Evolutionary conservation across 2,113 vertebrate species (phyloP).

Genomic region (Emydura subglobosa): DNA sequence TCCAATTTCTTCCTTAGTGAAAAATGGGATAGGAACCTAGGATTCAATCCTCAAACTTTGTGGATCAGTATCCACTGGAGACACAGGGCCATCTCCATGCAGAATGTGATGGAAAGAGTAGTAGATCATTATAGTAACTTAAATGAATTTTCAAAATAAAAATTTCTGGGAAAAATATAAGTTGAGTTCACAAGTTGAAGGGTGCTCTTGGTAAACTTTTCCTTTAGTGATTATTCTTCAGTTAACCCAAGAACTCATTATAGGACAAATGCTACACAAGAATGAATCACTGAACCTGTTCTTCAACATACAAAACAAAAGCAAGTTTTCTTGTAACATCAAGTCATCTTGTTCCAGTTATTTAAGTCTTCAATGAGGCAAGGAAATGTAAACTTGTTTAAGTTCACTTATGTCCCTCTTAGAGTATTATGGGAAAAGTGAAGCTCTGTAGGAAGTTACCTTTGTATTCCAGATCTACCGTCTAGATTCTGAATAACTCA

Average conservation of each 20-base stretch:
- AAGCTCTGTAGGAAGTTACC: background rate
- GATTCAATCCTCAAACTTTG: background rate
- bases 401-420: background rate
- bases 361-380: background rate
- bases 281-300: background rate
- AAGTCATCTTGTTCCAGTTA: background rate
- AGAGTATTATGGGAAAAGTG: background rate
- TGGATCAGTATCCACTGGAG: background rate
- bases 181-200: background rate
- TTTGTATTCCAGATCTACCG: background rate
- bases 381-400: background rate
- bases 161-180: background rate
- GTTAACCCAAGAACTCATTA: background rate
- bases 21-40: background rate
- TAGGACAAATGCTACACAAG: background rate
- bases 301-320: background rate
- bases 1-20: background rate
- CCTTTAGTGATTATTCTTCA: background rate
- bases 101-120: background rate
- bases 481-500: constrained; percentile 2
- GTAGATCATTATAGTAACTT: background rate
- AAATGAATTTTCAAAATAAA: constrained; percentile 9
- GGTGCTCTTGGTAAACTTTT: background rate
- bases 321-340: background rate
- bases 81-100: background rate